These are phyloP conservation scores for Drosophila sproati DNA, from an alignment of 1,140 invertebrate species.

Conservation along the genomic window DNA sequence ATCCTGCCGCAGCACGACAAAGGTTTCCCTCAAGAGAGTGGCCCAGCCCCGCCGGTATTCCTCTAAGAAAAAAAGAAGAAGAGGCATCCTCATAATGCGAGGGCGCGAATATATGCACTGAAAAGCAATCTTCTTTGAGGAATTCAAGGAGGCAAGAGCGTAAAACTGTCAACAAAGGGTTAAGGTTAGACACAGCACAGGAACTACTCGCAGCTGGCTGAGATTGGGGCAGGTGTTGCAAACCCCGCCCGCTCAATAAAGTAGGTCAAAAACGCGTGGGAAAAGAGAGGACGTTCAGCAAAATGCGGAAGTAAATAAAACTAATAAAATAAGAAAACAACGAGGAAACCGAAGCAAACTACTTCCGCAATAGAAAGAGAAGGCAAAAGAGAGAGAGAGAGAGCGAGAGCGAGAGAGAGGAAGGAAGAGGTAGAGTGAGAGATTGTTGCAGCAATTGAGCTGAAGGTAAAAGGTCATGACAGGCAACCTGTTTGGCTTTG, in stretches of 20 bases:
- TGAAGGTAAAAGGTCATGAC: slow-evolving; percentile 66
- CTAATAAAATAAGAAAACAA: slow-evolving; percentile 60
- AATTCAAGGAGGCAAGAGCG: slow-evolving; percentile 6
- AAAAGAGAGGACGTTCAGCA: slow-evolving; percentile 26
- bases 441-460: slow-evolving; percentile 43
- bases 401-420: neutral
- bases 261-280: slow-evolving; percentile 73
- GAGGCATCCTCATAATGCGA: neutral
- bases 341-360: slow-evolving; percentile 52
- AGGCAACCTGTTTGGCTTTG: slow-evolving; percentile 69
- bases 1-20: slow-evolving; percentile 70
- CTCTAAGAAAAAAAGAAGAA: neutral
- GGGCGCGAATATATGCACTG: slow-evolving; percentile 43
- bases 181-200: slow-evolving; percentile 44
- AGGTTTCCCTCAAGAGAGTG: slow-evolving; percentile 49
- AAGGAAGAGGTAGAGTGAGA: neutral
- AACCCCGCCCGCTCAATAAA: slow-evolving; percentile 30
- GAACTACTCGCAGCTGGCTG: slow-evolving; percentile 28
- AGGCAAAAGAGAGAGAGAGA: neutral
- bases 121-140: neutral
- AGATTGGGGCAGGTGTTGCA: slow-evolving; percentile 8
- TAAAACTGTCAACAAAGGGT: slow-evolving; percentile 63
- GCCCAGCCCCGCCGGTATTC: slow-evolving; percentile 46
- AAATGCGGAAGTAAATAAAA: slow-evolving; percentile 74
- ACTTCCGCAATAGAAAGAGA: slow-evolving; percentile 48